Percentiles rank a stretch among this genome's conserved stretches.
Conservation (phyloP, 2,113 vertebrate genomes). For the Ciconia stormi region DNA sequence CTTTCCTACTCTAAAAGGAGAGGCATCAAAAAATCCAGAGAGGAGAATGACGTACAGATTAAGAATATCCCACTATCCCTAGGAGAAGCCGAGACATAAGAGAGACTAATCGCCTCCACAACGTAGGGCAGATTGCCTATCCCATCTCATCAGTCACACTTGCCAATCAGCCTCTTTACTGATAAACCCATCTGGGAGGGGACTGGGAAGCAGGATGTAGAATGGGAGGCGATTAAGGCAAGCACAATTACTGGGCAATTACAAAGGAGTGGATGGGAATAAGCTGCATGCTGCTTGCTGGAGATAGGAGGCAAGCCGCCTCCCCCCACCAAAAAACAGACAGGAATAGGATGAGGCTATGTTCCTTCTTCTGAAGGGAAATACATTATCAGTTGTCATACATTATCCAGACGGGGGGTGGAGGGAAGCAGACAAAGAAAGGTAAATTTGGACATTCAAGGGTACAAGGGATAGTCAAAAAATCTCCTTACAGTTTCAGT, state of each 20-base stretch:
- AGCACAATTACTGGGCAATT: constrained; percentile 22
- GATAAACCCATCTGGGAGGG: constrained; percentile 30
- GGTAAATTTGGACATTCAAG: background rate
- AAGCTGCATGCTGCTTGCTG: constrained; percentile 14
- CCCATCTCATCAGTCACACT: constrained; percentile 50
- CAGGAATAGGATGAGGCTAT: background rate
- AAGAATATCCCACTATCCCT: constrained; percentile 19
- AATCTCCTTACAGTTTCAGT: background rate
- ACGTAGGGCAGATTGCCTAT: background rate
- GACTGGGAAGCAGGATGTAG: constrained; percentile 22
- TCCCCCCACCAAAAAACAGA: background rate
- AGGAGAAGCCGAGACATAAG: constrained; percentile 23
- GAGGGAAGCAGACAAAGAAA: background rate
- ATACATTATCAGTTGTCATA: background rate
- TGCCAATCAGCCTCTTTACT: constrained; percentile 25
- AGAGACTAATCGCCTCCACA: constrained; percentile 22
- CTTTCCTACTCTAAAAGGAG: constrained; percentile 15
- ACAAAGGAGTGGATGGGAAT: constrained; percentile 22
- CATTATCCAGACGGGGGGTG: accelerated
- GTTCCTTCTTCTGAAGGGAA: background rate
- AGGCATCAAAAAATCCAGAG: background rate
- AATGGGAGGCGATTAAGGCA: background rate
- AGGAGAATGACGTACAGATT: constrained; percentile 27
- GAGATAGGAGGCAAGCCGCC: constrained; percentile 10
- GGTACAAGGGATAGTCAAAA: background rate